A percentile compares a stretch with the other conserved stretches of the same genome.
Conservation (phyloP, 2,888 invertebrate species). For the Lepeophtheirus nordmannii region DNA sequence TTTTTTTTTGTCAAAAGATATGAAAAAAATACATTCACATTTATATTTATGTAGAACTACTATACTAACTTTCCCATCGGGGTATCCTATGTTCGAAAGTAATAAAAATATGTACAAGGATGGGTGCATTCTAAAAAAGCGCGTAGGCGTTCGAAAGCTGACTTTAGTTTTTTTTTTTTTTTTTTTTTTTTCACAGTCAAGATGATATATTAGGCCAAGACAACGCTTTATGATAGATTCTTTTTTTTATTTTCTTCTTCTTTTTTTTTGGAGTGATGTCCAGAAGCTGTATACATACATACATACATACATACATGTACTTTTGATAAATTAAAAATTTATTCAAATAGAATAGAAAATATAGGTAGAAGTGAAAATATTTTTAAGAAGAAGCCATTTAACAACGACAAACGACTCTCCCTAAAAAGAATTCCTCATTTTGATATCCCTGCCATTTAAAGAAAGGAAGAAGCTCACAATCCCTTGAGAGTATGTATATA, state of each 20-base stretch:
- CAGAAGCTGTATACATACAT: background rate
- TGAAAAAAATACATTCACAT: constrained; percentile 6
- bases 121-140: background rate
- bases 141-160: constrained; percentile 9
- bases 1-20: background rate
- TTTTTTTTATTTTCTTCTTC: background rate
- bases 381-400: too few species aligned
- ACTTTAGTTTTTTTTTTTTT: background rate
- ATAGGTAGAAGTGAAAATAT: too few species aligned
- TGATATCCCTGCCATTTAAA: too few species aligned
- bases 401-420: too few species aligned
- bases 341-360: too few species aligned
- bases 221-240: background rate
- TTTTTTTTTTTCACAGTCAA: background rate
- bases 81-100: constrained; percentile 2
- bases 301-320: too few species aligned
- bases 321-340: too few species aligned
- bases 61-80: constrained; percentile 1
- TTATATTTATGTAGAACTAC: background rate
- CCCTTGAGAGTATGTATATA: too few species aligned
- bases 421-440: too few species aligned
- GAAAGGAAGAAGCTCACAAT: too few species aligned
- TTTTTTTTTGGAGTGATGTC: constrained; percentile 4
- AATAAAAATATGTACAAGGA: background rate
- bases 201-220: constrained; percentile 8